phyloP scores from a whole-genome alignment of 2,113 vertebrate species.

The Rhinichthys klamathensis region DNA sequence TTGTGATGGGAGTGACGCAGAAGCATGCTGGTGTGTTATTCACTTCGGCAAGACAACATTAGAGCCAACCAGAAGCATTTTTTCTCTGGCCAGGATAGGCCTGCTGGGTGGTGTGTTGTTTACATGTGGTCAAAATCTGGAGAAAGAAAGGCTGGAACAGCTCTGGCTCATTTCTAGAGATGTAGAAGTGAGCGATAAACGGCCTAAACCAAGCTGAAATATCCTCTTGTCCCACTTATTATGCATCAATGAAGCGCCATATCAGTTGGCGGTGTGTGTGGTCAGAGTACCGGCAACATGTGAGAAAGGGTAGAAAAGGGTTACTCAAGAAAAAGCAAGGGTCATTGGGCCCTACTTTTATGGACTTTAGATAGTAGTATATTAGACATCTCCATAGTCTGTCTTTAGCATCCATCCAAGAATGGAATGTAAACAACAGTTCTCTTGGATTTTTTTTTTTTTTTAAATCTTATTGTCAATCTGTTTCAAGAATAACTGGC shows the following conservation, averaged over 20 bases:
- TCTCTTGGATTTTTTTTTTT: background rate
- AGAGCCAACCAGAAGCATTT: conserved; percentile 68
- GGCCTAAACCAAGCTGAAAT: background rate
- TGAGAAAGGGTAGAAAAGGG: no score
- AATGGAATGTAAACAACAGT: background rate
- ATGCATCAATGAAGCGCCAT: background rate
- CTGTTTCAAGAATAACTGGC: background rate
- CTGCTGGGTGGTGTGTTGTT: conserved; percentile 63
- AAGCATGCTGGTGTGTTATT: conserved; percentile 44
- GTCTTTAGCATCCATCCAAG: background rate
- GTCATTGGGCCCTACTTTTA: no score
- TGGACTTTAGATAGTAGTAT: background rate
- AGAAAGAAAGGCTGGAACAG: background rate
- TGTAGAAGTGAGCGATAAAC: conserved; percentile 16
- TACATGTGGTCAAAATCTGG: conserved; percentile 59
- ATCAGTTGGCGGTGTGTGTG: no score
- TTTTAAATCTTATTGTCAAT: background rate
- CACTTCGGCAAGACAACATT: conserved; percentile 60
- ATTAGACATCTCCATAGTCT: background rate
- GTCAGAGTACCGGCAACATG: no score
- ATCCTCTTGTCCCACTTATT: background rate
- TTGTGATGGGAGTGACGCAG: conserved; percentile 52
- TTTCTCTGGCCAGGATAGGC: conserved; percentile 60
- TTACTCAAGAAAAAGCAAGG: no score
- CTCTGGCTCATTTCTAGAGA: conserved; percentile 57